These are phyloP conservation scores for Notechis scutatus DNA, from an alignment of 2,113 vertebrate genomes.

Conservation along the genomic window DNA sequence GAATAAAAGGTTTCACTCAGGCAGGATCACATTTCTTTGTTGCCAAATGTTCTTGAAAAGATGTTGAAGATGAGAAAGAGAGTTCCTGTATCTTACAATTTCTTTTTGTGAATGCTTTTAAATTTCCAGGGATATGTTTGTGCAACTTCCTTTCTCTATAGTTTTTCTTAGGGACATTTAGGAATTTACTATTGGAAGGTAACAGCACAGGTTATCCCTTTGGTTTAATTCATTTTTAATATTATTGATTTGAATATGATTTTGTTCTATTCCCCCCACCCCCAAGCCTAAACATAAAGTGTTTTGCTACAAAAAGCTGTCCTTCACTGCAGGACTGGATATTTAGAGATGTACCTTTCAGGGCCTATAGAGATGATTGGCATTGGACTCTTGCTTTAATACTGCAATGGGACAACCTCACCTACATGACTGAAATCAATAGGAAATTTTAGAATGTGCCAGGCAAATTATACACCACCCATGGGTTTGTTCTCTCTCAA, in stretches of 20 bases:
- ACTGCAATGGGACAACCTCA: background rate
- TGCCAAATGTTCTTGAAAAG: slow-evolving; percentile 52
- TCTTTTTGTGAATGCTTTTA: slow-evolving; percentile 42
- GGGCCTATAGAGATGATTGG: background rate
- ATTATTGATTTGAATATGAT: background rate
- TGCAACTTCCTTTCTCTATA: slow-evolving; percentile 25
- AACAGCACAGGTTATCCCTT: background rate
- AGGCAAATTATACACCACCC: background rate
- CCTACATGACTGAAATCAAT: background rate
- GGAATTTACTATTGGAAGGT: background rate
- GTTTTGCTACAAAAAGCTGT: background rate
- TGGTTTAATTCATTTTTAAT: background rate
- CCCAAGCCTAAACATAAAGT: background rate
- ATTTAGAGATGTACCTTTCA: background rate
- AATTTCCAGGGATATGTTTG: slow-evolving; percentile 28
- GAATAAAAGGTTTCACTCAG: slow-evolving; percentile 59
- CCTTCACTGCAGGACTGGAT: background rate
- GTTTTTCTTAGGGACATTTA: slow-evolving; percentile 22
- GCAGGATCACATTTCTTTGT: slow-evolving; percentile 54
- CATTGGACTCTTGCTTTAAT: background rate
- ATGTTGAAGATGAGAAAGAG: slow-evolving; percentile 41
- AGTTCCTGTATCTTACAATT: slow-evolving; percentile 53
- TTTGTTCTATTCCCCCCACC: background rate
- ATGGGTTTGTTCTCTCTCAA: background rate
- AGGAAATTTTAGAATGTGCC: background rate